Percentiles rank a stretch among this genome's conserved stretches.
Evolutionary conservation across 2,113 vertebrate genomes (phyloP).

Genomic region (Deroptyus accipitrinus): DNA sequence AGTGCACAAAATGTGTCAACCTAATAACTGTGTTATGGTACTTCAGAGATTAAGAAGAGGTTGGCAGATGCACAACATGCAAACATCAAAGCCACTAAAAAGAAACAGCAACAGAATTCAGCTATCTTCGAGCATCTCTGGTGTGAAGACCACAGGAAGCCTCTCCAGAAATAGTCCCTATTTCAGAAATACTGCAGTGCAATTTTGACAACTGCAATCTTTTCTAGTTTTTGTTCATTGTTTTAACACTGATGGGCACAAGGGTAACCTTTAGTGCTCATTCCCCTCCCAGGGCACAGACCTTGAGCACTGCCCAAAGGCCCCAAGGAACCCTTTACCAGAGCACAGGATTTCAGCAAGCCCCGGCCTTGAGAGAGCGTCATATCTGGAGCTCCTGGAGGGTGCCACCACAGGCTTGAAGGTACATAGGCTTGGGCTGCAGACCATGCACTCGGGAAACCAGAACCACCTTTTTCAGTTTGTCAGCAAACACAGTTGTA

Average conservation of each 20-base stretch:
- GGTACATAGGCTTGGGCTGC: not conserved
- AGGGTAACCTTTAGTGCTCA: not conserved
- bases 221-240: not conserved
- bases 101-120: not conserved
- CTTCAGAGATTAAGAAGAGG: not conserved
- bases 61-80: not conserved
- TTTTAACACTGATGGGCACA: not conserved
- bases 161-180: not conserved
- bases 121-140: not conserved
- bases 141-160: not conserved
- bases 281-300: not conserved
- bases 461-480: constrained; percentile 18
- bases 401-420: not conserved
- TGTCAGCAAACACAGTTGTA: constrained; percentile 54
- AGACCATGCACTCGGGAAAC: not conserved
- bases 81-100: not conserved
- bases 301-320: not conserved
- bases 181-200: not conserved
- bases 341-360: not conserved
- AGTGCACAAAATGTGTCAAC: not conserved
- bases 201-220: not conserved
- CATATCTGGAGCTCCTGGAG: not conserved
- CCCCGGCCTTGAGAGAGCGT: not conserved
- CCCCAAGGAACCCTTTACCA: rapidly evolving
- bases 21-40: not conserved